These are phyloP conservation scores for Phengaris arion DNA, from an alignment of 2,888 invertebrate genomes.

Conservation along the genomic window DNA sequence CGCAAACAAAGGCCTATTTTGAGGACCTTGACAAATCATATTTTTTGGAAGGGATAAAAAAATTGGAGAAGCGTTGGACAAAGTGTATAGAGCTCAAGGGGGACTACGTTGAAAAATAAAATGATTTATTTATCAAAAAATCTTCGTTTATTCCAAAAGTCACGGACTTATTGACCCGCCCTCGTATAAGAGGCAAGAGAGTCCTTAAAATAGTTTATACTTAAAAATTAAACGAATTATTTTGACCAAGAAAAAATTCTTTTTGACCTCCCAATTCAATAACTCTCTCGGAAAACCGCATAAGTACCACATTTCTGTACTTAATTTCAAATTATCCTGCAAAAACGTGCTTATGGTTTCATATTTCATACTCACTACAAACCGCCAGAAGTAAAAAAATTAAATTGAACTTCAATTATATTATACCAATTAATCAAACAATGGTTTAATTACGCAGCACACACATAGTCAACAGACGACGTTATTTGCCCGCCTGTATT, in stretches of 20 bases:
- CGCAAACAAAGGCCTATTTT: no score
- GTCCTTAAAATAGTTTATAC: background rate
- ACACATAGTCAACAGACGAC: conserved; percentile 4
- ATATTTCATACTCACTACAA: background rate
- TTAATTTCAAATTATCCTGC: background rate
- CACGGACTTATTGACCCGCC: no score
- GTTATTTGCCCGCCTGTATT: conserved; percentile 8
- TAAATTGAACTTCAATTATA: background rate
- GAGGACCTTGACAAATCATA: no score
- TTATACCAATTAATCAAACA: background rate
- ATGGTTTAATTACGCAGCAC: background rate
- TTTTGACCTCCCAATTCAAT: background rate
- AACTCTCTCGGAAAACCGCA: no score
- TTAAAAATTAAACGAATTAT: background rate
- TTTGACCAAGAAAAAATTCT: background rate
- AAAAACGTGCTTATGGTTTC: background rate
- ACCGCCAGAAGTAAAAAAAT: background rate
- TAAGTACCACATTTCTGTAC: background rate
- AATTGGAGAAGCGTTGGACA: no score
- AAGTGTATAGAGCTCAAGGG: no score
- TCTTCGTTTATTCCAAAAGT: no score
- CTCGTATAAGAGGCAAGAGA: no score
- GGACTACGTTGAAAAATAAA: no score
- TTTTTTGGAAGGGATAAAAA: no score
- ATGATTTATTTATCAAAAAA: no score